Conservation (phyloP, 2,113 vertebrate species). For the Alethe diademata region DNA sequence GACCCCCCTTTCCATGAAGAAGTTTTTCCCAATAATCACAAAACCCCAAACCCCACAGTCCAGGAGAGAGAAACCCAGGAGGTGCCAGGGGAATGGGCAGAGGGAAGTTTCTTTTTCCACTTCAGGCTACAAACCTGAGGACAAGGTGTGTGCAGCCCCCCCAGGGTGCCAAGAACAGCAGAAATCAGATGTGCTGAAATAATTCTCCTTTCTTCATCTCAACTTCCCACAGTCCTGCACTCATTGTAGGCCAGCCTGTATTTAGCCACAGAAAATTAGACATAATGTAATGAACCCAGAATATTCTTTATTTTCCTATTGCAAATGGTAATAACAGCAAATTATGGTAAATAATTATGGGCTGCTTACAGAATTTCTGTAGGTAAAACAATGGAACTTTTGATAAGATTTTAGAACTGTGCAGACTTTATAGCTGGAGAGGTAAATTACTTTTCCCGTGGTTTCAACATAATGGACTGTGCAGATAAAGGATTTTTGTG, state of each 20-base stretch:
- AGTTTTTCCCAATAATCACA: accelerated
- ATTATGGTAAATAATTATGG: slow-evolving; percentile 51
- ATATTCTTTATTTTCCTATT: slow-evolving; percentile 14
- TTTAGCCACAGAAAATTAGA: slow-evolving; percentile 4
- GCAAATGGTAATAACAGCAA: slow-evolving; percentile 20
- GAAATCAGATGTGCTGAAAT: neutral
- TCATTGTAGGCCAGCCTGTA: neutral
- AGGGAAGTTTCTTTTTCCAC: neutral
- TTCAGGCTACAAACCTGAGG: neutral
- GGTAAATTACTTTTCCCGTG: slow-evolving; percentile 5
- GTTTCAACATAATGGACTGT: neutral
- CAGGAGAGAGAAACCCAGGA: neutral
- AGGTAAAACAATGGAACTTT: slow-evolving; percentile 26
- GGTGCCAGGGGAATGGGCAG: accelerated
- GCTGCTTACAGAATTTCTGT: slow-evolving; percentile 15
- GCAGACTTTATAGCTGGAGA: neutral
- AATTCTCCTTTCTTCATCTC: neutral
- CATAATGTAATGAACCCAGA: slow-evolving; percentile 10
- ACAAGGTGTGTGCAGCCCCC: neutral
- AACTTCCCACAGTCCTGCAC: neutral
- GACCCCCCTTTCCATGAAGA: neutral
- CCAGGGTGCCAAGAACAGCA: neutral
- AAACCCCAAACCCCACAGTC: neutral
- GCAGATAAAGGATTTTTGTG: neutral
- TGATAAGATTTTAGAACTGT: neutral